A percentile compares a stretch with the other conserved stretches of the same genome.
Evolutionary conservation across 2,113 vertebrate genomes (phyloP).

Genomic region (Nothoprocta perdicaria): DNA sequence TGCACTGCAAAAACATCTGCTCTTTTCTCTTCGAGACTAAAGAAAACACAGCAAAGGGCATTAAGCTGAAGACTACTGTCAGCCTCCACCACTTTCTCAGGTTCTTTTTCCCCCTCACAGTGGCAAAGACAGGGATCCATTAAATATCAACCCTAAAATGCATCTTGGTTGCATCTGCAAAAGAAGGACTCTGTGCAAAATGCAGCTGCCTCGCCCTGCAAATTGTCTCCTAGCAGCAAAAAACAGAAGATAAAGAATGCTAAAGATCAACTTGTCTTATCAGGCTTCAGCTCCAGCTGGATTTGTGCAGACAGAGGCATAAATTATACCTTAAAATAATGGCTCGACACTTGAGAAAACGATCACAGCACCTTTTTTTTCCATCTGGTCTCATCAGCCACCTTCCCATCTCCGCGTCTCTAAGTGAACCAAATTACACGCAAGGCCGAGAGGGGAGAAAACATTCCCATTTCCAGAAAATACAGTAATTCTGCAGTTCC

Average conservation of each 20-base stretch:
- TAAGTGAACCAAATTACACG: neutral
- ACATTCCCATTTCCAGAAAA: neutral
- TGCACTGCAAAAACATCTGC: neutral
- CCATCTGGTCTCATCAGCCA: neutral
- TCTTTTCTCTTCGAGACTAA: neutral
- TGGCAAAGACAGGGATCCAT: neutral
- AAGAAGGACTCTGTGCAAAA: neutral
- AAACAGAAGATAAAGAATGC: slow-evolving; percentile 36
- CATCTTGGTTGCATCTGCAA: neutral
- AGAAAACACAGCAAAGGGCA: neutral
- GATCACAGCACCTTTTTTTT: neutral
- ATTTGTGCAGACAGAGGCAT: slow-evolving; percentile 21
- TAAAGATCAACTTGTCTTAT: slow-evolving; percentile 56
- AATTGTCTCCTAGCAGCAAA: slow-evolving; percentile 51
- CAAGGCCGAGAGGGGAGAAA: neutral
- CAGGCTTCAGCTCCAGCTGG: slow-evolving; percentile 26
- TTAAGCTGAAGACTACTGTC: neutral
- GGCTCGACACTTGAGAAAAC: neutral
- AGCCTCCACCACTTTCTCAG: neutral
- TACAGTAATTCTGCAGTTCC: too few relatives aligned
- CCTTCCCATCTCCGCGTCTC: neutral
- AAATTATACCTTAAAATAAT: slow-evolving; percentile 15
- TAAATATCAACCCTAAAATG: neutral
- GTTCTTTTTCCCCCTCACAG: neutral
- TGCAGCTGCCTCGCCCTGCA: neutral